Conservation (phyloP, 2,888 invertebrate genomes). For the Cheilosia vulpina region DNA sequence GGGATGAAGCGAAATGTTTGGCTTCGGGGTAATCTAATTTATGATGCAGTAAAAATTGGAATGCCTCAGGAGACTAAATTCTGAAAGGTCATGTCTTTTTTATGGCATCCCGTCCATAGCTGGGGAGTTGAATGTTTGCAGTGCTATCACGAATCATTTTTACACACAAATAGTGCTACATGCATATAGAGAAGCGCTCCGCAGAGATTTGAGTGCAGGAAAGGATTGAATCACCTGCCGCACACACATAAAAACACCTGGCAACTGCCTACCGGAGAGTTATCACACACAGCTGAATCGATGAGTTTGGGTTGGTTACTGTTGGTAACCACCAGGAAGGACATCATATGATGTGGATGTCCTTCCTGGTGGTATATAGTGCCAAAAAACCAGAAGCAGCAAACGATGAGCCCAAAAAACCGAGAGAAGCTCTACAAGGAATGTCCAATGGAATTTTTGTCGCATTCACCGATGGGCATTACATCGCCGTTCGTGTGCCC, state of each 20-base stretch:
- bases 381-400: slow-evolving; percentile 40
- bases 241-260: slow-evolving; percentile 45
- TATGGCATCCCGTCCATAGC: slow-evolving; percentile 56
- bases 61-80: slow-evolving; percentile 79
- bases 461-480: slow-evolving; percentile 81
- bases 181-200: slow-evolving; percentile 39
- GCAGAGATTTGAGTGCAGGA: slow-evolving; percentile 50
- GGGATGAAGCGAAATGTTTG: slow-evolving; percentile 55
- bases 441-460: slow-evolving; percentile 82
- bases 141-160: slow-evolving; percentile 74
- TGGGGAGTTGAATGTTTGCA: slow-evolving; percentile 43
- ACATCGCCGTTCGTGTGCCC: slow-evolving; percentile 36
- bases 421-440: slow-evolving; percentile 55
- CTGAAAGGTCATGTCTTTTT: slow-evolving; percentile 75
- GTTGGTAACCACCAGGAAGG: slow-evolving; percentile 30
- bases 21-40: slow-evolving; percentile 81
- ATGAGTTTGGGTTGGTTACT: slow-evolving; percentile 42
- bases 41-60: slow-evolving; percentile 82
- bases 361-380: slow-evolving; percentile 48
- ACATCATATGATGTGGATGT: background rate
- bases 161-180: slow-evolving; percentile 67
- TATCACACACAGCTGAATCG: slow-evolving; percentile 66
- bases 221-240: slow-evolving; percentile 70
- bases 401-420: slow-evolving; percentile 8
- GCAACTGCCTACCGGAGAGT: slow-evolving; percentile 38